A percentile compares a stretch with the other conserved stretches of the same genome.
phyloP scores from a whole-genome alignment of 2,113 vertebrate species.

The Pedetes capensis region DNA sequence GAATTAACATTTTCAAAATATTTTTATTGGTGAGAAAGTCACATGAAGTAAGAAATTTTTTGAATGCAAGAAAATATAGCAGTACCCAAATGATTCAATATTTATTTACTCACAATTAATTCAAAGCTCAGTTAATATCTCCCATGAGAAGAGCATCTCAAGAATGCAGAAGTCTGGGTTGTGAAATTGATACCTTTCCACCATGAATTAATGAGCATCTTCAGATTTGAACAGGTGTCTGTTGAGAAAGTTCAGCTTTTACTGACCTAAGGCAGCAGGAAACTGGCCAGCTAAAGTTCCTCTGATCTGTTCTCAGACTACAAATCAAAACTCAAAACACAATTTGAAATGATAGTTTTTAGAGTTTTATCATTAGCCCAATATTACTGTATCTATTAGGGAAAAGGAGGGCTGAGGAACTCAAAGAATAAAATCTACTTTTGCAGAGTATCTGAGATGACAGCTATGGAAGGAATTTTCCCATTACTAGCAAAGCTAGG shows the following conservation, averaged over 20 bases:
- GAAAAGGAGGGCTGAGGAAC: neutral
- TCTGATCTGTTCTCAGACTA: neutral
- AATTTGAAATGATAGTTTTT: neutral
- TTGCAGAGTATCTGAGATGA: slow-evolving; percentile 4
- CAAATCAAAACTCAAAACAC: slow-evolving; percentile 33
- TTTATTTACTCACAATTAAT: slow-evolving; percentile 33
- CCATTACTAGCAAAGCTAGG: neutral
- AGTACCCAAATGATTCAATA: neutral
- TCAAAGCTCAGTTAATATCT: neutral
- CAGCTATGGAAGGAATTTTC: neutral
- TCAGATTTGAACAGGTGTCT: slow-evolving; percentile 39
- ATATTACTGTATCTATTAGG: neutral
- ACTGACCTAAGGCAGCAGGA: neutral
- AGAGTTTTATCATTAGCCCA: slow-evolving; percentile 3
- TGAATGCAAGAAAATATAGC: neutral
- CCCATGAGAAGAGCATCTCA: neutral
- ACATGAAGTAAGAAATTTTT: slow-evolving; percentile 22
- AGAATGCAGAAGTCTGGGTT: neutral
- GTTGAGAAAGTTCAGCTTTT: slow-evolving; percentile 41
- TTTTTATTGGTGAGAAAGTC: slow-evolving; percentile 11
- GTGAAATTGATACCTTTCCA: slow-evolving; percentile 31
- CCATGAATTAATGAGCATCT: slow-evolving; percentile 37
- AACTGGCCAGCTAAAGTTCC: neutral
- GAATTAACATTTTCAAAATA: slow-evolving; percentile 23
- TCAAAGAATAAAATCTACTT: slow-evolving; percentile 17